Evolutionary conservation across 2,888 invertebrate species (phyloP), one percentile per base, ranked within the genome.

Genomic region (Escarpia spicata): DNA sequence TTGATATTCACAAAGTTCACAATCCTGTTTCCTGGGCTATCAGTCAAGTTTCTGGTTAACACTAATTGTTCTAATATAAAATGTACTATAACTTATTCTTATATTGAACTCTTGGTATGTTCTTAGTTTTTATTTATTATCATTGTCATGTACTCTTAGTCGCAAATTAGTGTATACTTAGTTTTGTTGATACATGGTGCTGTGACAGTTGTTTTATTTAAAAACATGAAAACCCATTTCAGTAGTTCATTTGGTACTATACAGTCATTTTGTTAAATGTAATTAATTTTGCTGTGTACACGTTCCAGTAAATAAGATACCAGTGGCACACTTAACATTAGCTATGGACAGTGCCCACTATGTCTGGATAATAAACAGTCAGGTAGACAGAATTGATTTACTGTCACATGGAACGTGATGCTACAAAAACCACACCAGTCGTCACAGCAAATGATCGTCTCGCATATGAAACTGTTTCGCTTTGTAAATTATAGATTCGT

Each of bases 331-430:
- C 75, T 75, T 19, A 26, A 15, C 19, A 26, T 52, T 75, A 6
- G 75, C 75, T 26, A 75, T 75, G 75, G n/a, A n/a, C 75, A 26
- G 75, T 75, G n/a, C 75, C 75, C 75, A 26, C 75, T 75, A 75
- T 15, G 75, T 75, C 75, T 75, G 75, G 75, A n/a, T 75, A 75
- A 75, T 75, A 75, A 19, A 75, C 75, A 75, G 75, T 75, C 19
- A 75, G 75, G 75, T 75, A 75, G 75, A 75, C 75, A 75, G 75
- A 75, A 75, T 75, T 75, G 75, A 75, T 75, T 75, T 75, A 75
- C 75, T 75, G 75, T 75, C 75, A 75, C 75, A 6, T n/a, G 75
- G 75, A 75, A 75, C 75, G 26, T 75, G 75, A 75, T 75, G 75
- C 75, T 75, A 75, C 75, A 75, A 75, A 75, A 75, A 75, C 75